These are phyloP conservation scores for Microtus richardsoni DNA, from an alignment of 2,113 vertebrate genomes.

Conservation along the genomic window DNA sequence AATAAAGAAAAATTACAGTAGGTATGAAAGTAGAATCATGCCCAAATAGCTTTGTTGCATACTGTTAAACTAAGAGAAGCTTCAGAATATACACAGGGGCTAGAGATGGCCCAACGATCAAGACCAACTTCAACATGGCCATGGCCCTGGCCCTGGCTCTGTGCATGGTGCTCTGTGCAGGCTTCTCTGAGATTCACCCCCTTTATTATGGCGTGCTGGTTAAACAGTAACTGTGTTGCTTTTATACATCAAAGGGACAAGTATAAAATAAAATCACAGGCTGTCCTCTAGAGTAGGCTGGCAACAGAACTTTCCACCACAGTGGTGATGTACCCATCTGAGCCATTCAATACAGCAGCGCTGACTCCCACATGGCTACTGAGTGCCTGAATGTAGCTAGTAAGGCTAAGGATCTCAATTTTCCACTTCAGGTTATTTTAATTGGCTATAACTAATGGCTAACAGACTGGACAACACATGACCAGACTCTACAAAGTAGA, in stretches of 20 bases:
- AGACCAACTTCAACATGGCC: not conserved
- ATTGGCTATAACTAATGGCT: not conserved
- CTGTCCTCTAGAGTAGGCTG: not conserved
- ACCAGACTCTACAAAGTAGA: not conserved
- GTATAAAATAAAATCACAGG: not conserved
- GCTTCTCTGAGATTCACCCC: not conserved
- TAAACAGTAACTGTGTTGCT: not conserved
- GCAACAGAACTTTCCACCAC: not conserved
- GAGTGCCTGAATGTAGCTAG: not conserved
- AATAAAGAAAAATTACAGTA: not conserved
- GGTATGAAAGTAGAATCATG: not conserved
- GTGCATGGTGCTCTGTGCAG: not conserved
- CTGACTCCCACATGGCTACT: not conserved
- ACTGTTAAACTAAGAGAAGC: conserved; percentile 32
- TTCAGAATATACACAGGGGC: not conserved
- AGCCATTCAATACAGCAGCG: not conserved
- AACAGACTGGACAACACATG: not conserved
- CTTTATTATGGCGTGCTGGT: rapidly evolving
- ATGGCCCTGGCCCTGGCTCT: not conserved
- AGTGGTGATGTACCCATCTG: not conserved
- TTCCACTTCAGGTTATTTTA: not conserved
- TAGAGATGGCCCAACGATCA: not conserved
- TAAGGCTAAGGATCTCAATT: not conserved
- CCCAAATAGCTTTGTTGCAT: not conserved
- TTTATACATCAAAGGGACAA: not conserved